A percentile compares a stretch with the other conserved stretches of the same genome.
Evolutionary conservation across 2,888 invertebrate species (phyloP).

Genomic region (Sabellastarte sp.): DNA sequence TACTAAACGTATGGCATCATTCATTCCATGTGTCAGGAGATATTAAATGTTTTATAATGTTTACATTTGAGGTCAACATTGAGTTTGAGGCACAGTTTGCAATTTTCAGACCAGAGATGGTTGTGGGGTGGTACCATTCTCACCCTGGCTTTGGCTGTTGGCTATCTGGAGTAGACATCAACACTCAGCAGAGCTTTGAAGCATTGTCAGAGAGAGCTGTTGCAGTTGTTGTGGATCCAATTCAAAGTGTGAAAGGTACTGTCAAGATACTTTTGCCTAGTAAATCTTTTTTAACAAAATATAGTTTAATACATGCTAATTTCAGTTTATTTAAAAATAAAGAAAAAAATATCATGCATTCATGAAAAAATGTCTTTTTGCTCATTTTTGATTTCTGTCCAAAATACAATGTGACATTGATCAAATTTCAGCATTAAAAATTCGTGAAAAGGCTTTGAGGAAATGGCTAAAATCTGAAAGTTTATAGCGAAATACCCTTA

Average conservation of each 20-base stretch:
- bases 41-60: too few species aligned
- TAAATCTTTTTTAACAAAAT: not conserved
- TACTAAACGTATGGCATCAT: too few species aligned
- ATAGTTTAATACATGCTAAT: not conserved
- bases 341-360: not conserved
- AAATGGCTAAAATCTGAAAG: too few species aligned
- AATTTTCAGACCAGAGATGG: constrained; percentile 98
- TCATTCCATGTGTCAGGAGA: too few species aligned
- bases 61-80: too few species aligned
- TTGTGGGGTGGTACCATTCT: constrained; percentile 97
- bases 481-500: too few species aligned
- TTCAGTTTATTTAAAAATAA: not conserved
- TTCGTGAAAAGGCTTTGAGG: too few species aligned
- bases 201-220: constrained; percentile 97
- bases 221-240: constrained; percentile 98
- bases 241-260: constrained; percentile 94
- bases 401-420: too few species aligned
- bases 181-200: constrained; percentile 99
- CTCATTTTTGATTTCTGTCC: constrained; percentile 65
- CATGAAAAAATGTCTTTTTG: too few species aligned
- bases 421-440: too few species aligned
- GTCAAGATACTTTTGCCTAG: constrained; percentile 11
- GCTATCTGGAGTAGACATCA: constrained; percentile 97
- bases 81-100: too few species aligned
- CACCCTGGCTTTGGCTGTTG: constrained; percentile 99